Evolutionary conservation across 2,113 vertebrate species (phyloP).

Genomic region (Numida meleagris): DNA sequence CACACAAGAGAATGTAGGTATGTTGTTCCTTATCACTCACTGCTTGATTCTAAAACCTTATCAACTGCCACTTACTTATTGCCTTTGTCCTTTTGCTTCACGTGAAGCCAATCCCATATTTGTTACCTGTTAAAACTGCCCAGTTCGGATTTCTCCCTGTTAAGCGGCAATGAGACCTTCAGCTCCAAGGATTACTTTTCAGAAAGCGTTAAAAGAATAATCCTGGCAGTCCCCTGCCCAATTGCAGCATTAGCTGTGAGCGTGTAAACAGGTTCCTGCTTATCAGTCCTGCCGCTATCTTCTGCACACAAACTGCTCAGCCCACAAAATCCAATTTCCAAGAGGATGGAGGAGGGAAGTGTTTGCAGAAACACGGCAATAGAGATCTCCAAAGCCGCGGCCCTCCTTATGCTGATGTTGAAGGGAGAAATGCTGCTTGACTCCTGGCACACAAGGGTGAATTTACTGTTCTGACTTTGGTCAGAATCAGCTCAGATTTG

Average conservation of each 20-base stretch:
- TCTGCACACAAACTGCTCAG: conserved; percentile 62
- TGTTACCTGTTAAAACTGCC: not conserved
- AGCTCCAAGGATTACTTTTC: conserved; percentile 3
- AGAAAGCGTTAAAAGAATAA: not conserved
- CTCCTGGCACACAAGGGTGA: conserved; percentile 25
- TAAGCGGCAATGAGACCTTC: not conserved
- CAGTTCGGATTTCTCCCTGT: not conserved
- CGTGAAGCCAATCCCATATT: not conserved
- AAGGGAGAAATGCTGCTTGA: conserved; percentile 48
- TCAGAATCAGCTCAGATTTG: conserved; percentile 5
- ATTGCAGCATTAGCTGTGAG: conserved; percentile 1
- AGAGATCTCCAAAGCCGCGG: conserved; percentile 57
- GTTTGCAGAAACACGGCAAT: conserved; percentile 62
- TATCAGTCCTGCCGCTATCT: conserved; percentile 62
- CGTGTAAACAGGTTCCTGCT: conserved; percentile 65
- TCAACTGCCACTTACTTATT: not conserved
- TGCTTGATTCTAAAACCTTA: not conserved
- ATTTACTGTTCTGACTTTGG: conserved; percentile 47
- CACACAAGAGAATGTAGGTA: not conserved
- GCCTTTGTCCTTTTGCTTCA: not conserved
- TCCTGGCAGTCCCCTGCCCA: not conserved
- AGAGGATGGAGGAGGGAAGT: conserved; percentile 54
- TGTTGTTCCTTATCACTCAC: not conserved
- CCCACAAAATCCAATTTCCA: conserved; percentile 71
- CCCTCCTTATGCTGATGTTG: conserved; percentile 35